Conservation (phyloP, 2,888 invertebrate species). For the Teleogryllus oceanicus region DNA sequence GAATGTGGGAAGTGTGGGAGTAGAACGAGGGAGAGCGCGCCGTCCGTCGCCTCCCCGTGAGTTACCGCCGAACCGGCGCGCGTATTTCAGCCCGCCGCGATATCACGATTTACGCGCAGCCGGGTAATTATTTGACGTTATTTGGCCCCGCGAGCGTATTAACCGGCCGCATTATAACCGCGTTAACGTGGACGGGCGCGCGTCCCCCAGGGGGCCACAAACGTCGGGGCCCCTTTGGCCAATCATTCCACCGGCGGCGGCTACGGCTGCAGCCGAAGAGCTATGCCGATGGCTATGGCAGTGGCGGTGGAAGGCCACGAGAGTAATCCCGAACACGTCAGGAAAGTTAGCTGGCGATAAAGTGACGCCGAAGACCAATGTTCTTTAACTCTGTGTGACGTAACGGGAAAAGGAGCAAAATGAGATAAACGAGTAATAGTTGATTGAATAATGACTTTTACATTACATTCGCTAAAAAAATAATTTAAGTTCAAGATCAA, state of each 20-base stretch:
- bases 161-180: not conserved
- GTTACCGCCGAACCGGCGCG: not conserved
- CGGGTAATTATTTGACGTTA: slow-evolving; percentile 18
- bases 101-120: not conserved
- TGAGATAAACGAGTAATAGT: too few relatives aligned
- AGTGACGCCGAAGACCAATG: too few relatives aligned
- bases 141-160: slow-evolving; percentile 18
- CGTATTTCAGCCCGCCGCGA: not conserved
- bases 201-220: not conserved
- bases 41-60: not conserved
- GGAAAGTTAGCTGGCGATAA: too few relatives aligned
- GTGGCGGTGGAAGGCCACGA: too few relatives aligned
- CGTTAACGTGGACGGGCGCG: not conserved
- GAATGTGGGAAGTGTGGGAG: too few relatives aligned
- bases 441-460: too few relatives aligned
- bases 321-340: too few relatives aligned
- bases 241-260: not conserved
- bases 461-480: too few relatives aligned
- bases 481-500: too few relatives aligned
- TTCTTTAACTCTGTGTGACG: too few relatives aligned
- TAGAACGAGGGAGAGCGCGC: too few relatives aligned
- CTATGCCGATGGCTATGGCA: not conserved
- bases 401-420: too few relatives aligned
- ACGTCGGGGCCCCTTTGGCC: not conserved
- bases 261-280: not conserved